These are phyloP conservation scores for Sphenodon punctatus DNA, from an alignment of 2,797 vertebrate genomes.

Conservation along the genomic window DNA sequence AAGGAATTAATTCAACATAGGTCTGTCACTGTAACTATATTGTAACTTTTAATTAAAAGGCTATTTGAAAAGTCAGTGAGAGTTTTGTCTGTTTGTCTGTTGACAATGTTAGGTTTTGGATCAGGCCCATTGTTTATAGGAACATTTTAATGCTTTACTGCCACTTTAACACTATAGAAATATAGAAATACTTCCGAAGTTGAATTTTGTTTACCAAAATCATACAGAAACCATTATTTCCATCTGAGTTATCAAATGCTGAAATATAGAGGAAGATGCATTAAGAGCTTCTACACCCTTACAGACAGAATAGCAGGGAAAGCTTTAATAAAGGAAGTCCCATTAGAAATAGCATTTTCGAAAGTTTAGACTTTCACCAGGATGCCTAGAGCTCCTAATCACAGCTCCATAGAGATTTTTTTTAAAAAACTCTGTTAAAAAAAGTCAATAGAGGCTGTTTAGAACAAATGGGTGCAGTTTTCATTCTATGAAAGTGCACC, in stretches of 20 bases:
- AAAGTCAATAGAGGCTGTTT: neutral
- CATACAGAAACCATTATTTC: constrained; percentile 29
- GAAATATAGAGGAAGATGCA: constrained; percentile 34
- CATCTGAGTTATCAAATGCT: constrained; percentile 37
- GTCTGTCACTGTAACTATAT: constrained; percentile 43
- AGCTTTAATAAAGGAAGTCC: constrained; percentile 37
- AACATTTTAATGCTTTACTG: constrained; percentile 52
- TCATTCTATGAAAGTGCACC: constrained; percentile 32
- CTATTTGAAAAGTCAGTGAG: too few relatives aligned
- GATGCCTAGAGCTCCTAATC: constrained; percentile 37
- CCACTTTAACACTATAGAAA: constrained; percentile 18
- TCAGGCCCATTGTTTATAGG: too few relatives aligned
- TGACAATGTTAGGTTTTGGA: too few relatives aligned
- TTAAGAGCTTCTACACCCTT: neutral
- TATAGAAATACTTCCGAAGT: constrained; percentile 34
- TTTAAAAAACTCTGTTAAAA: constrained; percentile 31
- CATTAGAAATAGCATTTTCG: constrained; percentile 51
- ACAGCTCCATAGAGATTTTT: constrained; percentile 15
- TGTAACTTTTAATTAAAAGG: too few relatives aligned
- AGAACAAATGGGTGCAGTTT: constrained; percentile 21
- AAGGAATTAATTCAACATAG: constrained; percentile 29
- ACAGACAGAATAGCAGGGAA: constrained; percentile 34
- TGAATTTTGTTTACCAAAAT: constrained; percentile 7
- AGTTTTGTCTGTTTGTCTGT: too few relatives aligned
- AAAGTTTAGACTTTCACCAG: constrained; percentile 34